phyloP scores from a whole-genome alignment of 2,888 invertebrate species.

The Patella depressa region DNA sequence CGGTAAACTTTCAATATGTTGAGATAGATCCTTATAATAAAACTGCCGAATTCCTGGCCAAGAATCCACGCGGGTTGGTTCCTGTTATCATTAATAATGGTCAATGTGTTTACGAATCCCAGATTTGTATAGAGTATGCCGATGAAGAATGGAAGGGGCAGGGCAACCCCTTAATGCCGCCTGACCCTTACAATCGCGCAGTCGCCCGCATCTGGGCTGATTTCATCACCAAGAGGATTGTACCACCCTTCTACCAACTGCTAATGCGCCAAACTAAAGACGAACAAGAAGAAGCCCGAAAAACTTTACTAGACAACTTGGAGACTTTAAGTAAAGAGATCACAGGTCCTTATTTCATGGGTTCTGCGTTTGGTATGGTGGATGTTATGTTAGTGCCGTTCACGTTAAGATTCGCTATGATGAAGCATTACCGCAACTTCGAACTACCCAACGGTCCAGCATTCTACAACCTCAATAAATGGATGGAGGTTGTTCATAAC shows the following conservation, averaged over 20 bases:
- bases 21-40: constrained; percentile 60
- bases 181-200: constrained; percentile 49
- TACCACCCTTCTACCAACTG: constrained; percentile 45
- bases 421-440: constrained; percentile 47
- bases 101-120: constrained; percentile 50
- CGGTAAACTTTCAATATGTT: constrained; percentile 47
- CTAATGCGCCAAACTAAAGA: constrained; percentile 41
- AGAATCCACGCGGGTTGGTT: constrained; percentile 56
- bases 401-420: constrained; percentile 37
- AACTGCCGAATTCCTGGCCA: constrained; percentile 48
- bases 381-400: constrained; percentile 55
- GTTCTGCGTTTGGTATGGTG: constrained; percentile 46
- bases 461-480: constrained; percentile 34
- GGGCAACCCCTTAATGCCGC: constrained; percentile 41
- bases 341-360: constrained; percentile 47
- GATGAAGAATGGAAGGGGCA: constrained; percentile 46
- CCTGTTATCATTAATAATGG: constrained; percentile 48
- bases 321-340: constrained; percentile 38
- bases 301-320: constrained; percentile 35
- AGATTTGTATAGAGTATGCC: constrained; percentile 52
- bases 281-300: constrained; percentile 39
- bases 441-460: constrained; percentile 39
- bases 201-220: constrained; percentile 50
- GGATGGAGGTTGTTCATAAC: constrained; percentile 36
- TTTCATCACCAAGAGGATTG: constrained; percentile 48